Evolutionary conservation across 2,888 invertebrate genomes (phyloP), one percentile per base, ranked within the genome.

Genomic region (Pyralis farinalis): DNA sequence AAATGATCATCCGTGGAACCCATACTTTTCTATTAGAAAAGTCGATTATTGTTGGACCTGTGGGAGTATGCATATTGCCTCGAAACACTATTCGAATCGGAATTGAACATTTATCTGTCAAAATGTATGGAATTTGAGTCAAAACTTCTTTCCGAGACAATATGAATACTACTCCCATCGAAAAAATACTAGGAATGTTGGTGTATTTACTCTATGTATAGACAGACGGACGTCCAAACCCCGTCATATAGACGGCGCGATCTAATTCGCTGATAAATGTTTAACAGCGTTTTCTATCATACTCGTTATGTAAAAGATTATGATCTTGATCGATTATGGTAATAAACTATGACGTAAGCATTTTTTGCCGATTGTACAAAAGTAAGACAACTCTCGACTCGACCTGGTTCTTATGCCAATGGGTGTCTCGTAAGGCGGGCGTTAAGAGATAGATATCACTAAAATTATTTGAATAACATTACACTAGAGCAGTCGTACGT

Each of bases 271-370:
- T 55, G 57, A 63, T 58, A 68, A 63, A 73, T 64, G 66, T 65
- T 71, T 57, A 53, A 55, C 54, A 61, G 63, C 60, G 59, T 62
- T 75, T 78, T 82, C 75, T 71, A 76, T 64, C 63, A 67, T 68
- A 72, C 63, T 60, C 43, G 57, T 84, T 84, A 67, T 68, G 65
- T 74, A 84, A 83, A 37, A 64, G 69, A 76, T 80, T 72, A 72
- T 71, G 68, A 76, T 80, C 73, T 74, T 82, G 79, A 83, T 84
- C 71, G 80, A 83, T 84, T 83, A 82, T 81, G 76, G 74, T 79
- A 80, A 83, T 78, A 73, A 69, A 69, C 46, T 71, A 56, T 82
- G 80, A 79, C 69, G 83, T 66, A 81, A 81, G 51, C 48, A 44
- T 53, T 63, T 71, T 70, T 72, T 66, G 64, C 58, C 67, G 63